Conservation (phyloP, 2,888 invertebrate genomes). For the Silvanus unidentatus region DNA sequence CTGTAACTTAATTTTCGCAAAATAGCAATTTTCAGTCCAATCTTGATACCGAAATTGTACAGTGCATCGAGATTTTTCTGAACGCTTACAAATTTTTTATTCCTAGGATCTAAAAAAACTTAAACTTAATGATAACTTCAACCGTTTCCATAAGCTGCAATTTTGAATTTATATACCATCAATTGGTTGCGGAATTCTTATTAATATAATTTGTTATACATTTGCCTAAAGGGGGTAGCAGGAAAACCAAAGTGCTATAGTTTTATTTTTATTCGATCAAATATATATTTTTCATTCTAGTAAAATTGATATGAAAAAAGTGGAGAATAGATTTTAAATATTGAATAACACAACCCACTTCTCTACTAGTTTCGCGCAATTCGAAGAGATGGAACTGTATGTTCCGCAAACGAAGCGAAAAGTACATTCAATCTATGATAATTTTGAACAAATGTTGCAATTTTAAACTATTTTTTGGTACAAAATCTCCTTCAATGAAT, state of each 20-base stretch:
- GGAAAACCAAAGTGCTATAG: constrained; percentile 3
- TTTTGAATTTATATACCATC: constrained; percentile 46
- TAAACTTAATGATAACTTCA: constrained; percentile 39
- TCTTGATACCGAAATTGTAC: constrained; percentile 43
- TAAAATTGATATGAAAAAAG: too few species aligned
- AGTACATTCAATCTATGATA: too few species aligned
- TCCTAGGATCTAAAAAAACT: constrained; percentile 22
- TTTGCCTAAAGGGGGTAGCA: constrained; percentile 35
- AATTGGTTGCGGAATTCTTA: constrained; percentile 37
- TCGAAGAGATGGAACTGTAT: too few species aligned
- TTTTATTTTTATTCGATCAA: not conserved
- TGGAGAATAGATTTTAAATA: too few species aligned
- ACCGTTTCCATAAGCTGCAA: constrained; percentile 39
- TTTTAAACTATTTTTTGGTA: too few species aligned
- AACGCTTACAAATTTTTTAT: constrained; percentile 22
- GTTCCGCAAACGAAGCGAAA: too few species aligned
- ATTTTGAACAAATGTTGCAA: too few species aligned
- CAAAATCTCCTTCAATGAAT: too few species aligned
- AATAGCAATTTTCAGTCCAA: constrained; percentile 47
- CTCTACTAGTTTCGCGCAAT: too few species aligned
- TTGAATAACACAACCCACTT: too few species aligned
- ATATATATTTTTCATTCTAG: too few species aligned
- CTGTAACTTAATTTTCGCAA: constrained; percentile 45
- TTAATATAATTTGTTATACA: constrained; percentile 46
- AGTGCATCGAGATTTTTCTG: constrained; percentile 36